Percentiles rank a stretch among this genome's conserved stretches.
phyloP scores from a whole-genome alignment of 2,797 vertebrate species.

The Mustela erminea region DNA sequence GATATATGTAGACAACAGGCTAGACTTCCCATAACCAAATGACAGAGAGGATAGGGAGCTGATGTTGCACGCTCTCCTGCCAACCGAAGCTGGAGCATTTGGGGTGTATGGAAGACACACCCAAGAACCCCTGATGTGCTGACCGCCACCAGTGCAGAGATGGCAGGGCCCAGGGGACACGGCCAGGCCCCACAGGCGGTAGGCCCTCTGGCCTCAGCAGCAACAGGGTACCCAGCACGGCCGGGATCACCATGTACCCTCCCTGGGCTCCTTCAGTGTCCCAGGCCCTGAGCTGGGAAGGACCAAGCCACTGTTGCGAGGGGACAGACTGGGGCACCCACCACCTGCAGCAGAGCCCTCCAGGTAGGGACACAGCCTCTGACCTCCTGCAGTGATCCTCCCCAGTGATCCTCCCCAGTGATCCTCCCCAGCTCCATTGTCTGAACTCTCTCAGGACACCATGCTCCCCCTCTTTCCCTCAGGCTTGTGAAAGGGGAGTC shows the following conservation, averaged over 20 bases:
- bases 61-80: neutral
- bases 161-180: neutral
- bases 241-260: neutral
- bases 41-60: neutral
- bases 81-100: accelerated
- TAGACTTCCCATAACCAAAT: neutral
- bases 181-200: neutral
- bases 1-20: neutral
- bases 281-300: neutral
- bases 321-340: too few species aligned
- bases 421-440: neutral
- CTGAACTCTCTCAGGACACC: neutral
- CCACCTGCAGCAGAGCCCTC: neutral
- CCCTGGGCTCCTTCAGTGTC: neutral
- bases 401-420: neutral
- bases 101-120: neutral
- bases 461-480: neutral
- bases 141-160: neutral
- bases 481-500: neutral
- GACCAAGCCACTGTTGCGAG: neutral
- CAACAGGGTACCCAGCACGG: neutral
- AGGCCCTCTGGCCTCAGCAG: neutral
- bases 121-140: neutral
- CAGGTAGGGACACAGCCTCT: neutral
- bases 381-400: neutral